A percentile compares a stretch with the other conserved stretches of the same genome.
Conservation (phyloP, 2,888 invertebrate species). For the Dolichomitus sp. region DNA sequence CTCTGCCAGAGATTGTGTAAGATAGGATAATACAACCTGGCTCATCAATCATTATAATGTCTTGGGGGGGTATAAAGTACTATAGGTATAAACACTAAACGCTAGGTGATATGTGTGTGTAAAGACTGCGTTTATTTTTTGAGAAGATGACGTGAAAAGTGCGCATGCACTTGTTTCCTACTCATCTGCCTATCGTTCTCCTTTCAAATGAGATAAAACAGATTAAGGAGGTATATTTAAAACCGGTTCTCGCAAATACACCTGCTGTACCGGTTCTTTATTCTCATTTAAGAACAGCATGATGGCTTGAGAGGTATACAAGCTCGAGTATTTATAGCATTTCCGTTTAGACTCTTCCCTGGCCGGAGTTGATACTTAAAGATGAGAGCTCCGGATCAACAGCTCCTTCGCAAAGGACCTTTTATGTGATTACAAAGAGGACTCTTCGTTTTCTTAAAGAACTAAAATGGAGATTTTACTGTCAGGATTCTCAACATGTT, state of each 20-base stretch:
- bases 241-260: conserved; percentile 33
- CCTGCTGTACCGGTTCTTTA: conserved; percentile 36
- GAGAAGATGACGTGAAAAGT: conserved; percentile 3
- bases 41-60: conserved; percentile 50
- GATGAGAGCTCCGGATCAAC: conserved; percentile 43
- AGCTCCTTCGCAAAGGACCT: conserved; percentile 4
- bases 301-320: conserved; percentile 20
- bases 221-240: conserved; percentile 13
- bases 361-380: conserved; percentile 38
- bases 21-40: conserved; percentile 42
- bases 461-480: background rate
- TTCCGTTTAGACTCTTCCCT: conserved; percentile 23
- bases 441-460: background rate
- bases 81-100: background rate
- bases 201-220: conserved; percentile 13
- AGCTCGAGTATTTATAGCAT: conserved; percentile 7
- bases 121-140: conserved; percentile 13
- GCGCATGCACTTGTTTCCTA: conserved; percentile 4
- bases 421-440: background rate
- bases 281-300: conserved; percentile 14
- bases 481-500: too few species aligned
- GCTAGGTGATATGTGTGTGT: background rate
- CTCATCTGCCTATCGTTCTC: background rate
- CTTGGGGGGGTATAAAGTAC: conserved; percentile 15
- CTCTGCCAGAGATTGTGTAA: conserved; percentile 33